Evolutionary conservation across 2,113 vertebrate species (phyloP), one percentile per base, ranked within the genome.

Genomic region (Oryzias melastigma): DNA sequence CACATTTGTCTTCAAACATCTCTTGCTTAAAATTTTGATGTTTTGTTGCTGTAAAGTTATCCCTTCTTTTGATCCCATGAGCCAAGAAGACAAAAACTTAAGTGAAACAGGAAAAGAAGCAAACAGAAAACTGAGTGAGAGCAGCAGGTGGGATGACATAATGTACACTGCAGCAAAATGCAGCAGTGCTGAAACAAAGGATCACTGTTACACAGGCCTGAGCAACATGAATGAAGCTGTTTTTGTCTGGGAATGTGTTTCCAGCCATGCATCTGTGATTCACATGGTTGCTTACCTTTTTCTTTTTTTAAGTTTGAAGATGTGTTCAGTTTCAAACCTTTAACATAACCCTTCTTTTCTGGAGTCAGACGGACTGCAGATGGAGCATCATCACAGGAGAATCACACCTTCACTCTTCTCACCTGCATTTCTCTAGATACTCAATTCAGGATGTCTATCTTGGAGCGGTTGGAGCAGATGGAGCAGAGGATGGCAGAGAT

Each of bases 371-470:
- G 19, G n/a, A 18, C 46, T 19, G 46, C 7, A 19, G 16, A 14
- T 16, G 43, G 16, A 79, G 55, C 25, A 58, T 19, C 5, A 27
- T 71, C 50, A 67, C 50, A 49, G 25, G 66, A 16, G 35, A 71
- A 43, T 18, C 40, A 22, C 41, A 55, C 35, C 50, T 35, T 42
- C 44, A 6, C 44, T 5, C 76, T 20, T 85, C 4, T 52, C 57
- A 64, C 58, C 49, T 84, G 65, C 53, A n/a, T 68, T 58, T 41
- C 67, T 74, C 62, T 68, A 99, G 97, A 99, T 86, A 98, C 97
- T 89, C 97, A 99, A 82, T 99, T 99, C 94, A 96, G 96, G 89
- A 99, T 99, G 96, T 99, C 96, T 67, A 99, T 99, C 91, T 86
- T 99, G 86, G 97, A 99, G 80, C 93, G 97, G 14, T 91, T 99